Conservation (phyloP, 2,888 invertebrate species). For the Yponomeuta plumbellus region DNA sequence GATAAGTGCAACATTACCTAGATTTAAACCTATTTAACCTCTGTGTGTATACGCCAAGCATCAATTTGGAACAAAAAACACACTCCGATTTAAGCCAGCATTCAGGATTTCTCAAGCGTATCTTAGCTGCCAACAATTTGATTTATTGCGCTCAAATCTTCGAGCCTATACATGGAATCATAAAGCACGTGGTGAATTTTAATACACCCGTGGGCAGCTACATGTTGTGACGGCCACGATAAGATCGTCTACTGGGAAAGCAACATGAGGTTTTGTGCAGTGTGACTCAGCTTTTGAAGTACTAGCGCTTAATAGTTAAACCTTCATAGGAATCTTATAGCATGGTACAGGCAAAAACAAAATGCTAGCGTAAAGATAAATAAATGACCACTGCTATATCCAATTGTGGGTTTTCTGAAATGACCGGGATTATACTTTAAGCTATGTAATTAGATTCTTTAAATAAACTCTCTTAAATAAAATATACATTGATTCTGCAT, state of each 20-base stretch:
- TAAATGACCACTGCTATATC: too few relatives aligned
- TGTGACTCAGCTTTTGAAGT: slow-evolving; percentile 6
- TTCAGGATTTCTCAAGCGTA: not conserved
- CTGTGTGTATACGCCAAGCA: not conserved
- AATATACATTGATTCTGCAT: too few relatives aligned
- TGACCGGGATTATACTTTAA: too few relatives aligned
- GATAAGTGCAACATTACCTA: not conserved
- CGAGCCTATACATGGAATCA: slow-evolving; percentile 8
- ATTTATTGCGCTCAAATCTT: slow-evolving; percentile 8
- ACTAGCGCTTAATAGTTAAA: not conserved
- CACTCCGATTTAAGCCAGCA: not conserved
- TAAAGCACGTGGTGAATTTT: slow-evolving; percentile 35
- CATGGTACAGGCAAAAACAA: too few relatives aligned
- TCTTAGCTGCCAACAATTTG: slow-evolving; percentile 6
- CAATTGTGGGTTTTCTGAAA: too few relatives aligned
- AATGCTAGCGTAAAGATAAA: too few relatives aligned
- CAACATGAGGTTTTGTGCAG: slow-evolving; percentile 2
- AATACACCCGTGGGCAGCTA: slow-evolving; percentile 47
- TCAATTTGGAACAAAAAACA: not conserved
- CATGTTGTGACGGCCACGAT: slow-evolving; percentile 19
- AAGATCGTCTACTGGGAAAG: slow-evolving; percentile 4
- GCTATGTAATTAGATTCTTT: too few relatives aligned
- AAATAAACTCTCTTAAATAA: too few relatives aligned
- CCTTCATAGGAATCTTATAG: too few relatives aligned
- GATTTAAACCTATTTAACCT: too few relatives aligned